Evolutionary conservation across 2,888 invertebrate genomes (phyloP).

Genomic region (Heliconius hortense): DNA sequence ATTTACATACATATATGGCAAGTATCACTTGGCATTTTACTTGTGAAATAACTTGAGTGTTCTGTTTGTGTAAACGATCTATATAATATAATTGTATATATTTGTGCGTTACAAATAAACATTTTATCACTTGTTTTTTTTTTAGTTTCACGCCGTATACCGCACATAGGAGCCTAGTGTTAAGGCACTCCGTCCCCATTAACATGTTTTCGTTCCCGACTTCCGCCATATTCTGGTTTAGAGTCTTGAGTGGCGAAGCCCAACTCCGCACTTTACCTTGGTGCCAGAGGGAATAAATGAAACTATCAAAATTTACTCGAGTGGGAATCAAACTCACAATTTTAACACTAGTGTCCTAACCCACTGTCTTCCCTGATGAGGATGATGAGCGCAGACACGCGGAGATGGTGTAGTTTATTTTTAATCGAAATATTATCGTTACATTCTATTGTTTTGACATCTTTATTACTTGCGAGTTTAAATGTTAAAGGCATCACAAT

Average conservation of each 20-base stretch:
- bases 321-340: background rate
- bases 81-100: background rate
- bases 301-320: background rate
- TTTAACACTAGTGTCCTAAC: too few relatives aligned
- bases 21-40: slow-evolving; percentile 3
- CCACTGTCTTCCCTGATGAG: too few relatives aligned
- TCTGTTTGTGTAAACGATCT: background rate
- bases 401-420: background rate
- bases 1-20: background rate
- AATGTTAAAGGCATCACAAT: slow-evolving; percentile 14
- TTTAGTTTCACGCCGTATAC: too few relatives aligned
- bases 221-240: background rate
- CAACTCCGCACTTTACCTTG: background rate
- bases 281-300: background rate
- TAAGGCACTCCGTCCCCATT: background rate
- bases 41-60: background rate
- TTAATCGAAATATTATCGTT: background rate
- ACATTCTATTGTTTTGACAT: background rate
- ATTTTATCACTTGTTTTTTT: background rate
- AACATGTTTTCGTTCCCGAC: background rate
- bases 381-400: too few relatives aligned
- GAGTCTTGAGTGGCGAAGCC: background rate
- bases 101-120: background rate
- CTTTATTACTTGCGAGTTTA: slow-evolving; percentile 6
- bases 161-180: background rate